phyloP scores from a whole-genome alignment of 2,888 invertebrate genomes.

The Dendrolimus pini region DNA sequence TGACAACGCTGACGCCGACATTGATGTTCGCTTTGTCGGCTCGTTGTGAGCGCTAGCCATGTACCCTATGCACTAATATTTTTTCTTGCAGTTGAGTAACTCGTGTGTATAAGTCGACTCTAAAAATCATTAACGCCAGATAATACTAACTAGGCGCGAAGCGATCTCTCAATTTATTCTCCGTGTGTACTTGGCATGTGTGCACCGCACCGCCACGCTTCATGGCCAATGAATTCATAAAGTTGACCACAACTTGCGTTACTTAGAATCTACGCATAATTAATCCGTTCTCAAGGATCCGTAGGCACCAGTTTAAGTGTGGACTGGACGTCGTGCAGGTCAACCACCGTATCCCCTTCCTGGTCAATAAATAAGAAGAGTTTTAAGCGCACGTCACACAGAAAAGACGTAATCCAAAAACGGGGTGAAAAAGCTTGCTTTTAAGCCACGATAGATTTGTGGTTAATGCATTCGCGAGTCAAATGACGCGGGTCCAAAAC shows the following conservation, averaged over 20 bases:
- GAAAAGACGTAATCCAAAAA: too few relatives aligned
- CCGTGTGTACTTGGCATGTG: constrained; percentile 1
- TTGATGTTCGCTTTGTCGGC: too few relatives aligned
- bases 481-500: too few relatives aligned
- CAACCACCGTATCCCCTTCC: background rate
- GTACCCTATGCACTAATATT: too few relatives aligned
- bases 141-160: background rate
- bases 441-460: too few relatives aligned
- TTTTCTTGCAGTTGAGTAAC: background rate
- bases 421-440: too few relatives aligned
- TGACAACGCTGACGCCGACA: too few relatives aligned
- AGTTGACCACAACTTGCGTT: constrained; percentile 2
- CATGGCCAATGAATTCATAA: constrained; percentile 9
- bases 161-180: background rate
- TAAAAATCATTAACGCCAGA: background rate
- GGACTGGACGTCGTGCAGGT: background rate
- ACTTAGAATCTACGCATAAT: constrained; percentile 1
- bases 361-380: background rate
- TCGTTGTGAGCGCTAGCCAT: too few relatives aligned
- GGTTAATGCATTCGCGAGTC: too few relatives aligned
- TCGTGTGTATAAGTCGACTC: background rate
- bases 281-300: background rate
- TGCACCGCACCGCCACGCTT: constrained; percentile 7
- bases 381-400: too few relatives aligned
- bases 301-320: background rate